phyloP scores from a whole-genome alignment of 2,113 vertebrate genomes.

The Cololabis saira region DNA sequence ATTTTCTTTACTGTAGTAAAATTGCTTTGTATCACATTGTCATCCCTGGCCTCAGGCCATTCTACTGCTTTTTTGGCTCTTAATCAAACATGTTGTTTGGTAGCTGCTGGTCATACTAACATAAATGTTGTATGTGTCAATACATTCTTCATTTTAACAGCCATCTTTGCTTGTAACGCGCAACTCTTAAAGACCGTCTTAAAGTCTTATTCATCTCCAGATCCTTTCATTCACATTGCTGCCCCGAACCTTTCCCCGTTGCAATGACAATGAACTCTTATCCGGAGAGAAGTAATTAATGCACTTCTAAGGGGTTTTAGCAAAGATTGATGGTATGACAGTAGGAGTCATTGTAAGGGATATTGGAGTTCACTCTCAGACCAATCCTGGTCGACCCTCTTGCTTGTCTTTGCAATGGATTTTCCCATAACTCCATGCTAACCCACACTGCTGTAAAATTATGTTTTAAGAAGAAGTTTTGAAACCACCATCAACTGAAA shows the following conservation, averaged over 20 bases:
- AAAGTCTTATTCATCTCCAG: slow-evolving; percentile 64
- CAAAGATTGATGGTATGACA: slow-evolving; percentile 37
- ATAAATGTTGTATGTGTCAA: slow-evolving; percentile 67
- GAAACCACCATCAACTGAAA: slow-evolving; percentile 80
- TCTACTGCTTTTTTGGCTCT: slow-evolving; percentile 64
- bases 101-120: slow-evolving; percentile 73
- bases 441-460: slow-evolving; percentile 74
- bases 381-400: slow-evolving; percentile 82
- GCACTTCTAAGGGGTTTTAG: slow-evolving; percentile 33
- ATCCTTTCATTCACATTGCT: slow-evolving; percentile 70
- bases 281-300: slow-evolving; percentile 48
- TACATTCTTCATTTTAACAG: slow-evolving; percentile 77
- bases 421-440: slow-evolving; percentile 80
- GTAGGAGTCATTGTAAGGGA: slow-evolving; percentile 36
- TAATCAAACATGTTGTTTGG: slow-evolving; percentile 69
- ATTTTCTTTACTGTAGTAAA: slow-evolving; percentile 32
- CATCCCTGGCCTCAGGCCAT: slow-evolving; percentile 62
- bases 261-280: slow-evolving; percentile 77
- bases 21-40: slow-evolving; percentile 63
- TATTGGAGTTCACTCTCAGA: slow-evolving; percentile 68
- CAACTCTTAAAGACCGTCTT: slow-evolving; percentile 75
- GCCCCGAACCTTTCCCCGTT: slow-evolving; percentile 64
- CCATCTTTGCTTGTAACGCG: slow-evolving; percentile 72
- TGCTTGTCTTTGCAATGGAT: slow-evolving; percentile 82
- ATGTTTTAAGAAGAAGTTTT: slow-evolving; percentile 76